phyloP scores from a whole-genome alignment of 2,797 vertebrate species.

The Lepidocolaptes lacrymiger region DNA sequence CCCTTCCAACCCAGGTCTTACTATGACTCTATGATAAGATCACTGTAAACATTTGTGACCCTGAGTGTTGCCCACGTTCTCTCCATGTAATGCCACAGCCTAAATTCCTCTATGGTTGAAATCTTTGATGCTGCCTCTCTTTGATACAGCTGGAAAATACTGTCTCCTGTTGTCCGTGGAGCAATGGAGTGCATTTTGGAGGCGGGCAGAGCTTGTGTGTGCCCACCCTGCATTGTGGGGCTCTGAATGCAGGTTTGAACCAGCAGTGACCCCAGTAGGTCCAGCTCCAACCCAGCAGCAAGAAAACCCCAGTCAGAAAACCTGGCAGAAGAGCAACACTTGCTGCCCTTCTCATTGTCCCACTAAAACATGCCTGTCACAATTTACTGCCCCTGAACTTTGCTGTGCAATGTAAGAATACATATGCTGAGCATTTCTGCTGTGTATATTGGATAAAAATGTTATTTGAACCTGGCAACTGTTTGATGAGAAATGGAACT shows the following conservation, averaged over 20 bases:
- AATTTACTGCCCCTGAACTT: not conserved
- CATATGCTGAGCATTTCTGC: not conserved
- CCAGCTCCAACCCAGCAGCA: not conserved
- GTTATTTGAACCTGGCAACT: not conserved
- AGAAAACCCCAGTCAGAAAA: not conserved
- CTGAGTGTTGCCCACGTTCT: not conserved
- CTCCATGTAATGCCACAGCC: accelerated
- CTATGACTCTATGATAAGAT: not conserved
- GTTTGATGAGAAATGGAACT: not conserved
- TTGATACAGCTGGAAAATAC: not conserved
- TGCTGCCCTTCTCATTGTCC: not conserved
- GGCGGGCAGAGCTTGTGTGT: not conserved
- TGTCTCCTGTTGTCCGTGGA: not conserved
- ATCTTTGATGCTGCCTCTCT: not conserved
- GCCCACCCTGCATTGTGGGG: accelerated
- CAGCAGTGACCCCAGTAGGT: not conserved
- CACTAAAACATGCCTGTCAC: not conserved
- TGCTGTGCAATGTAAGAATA: not conserved
- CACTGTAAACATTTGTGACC: accelerated
- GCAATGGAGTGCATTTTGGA: not conserved
- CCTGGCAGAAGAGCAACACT: not conserved
- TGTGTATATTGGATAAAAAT: not conserved
- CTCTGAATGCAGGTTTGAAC: not conserved
- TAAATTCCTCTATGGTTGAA: not conserved
- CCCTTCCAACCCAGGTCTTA: not conserved